Conservation (phyloP, 2,113 vertebrate species). For the Diadophis punctatus region DNA sequence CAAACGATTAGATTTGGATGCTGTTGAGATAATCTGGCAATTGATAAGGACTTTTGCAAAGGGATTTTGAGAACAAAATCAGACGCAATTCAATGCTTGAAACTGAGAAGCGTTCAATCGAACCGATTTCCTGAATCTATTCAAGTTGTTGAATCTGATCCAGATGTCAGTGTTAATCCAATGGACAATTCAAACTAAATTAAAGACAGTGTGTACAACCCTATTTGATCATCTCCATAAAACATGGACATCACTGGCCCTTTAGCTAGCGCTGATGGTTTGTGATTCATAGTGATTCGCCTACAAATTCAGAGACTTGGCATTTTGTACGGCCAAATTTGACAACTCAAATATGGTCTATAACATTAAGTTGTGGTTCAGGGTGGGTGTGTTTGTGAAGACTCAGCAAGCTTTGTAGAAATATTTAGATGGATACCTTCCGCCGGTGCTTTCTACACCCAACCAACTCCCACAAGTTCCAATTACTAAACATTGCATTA, state of each 20-base stretch:
- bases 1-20: not conserved
- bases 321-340: no score
- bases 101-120: not conserved
- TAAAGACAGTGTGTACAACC: not conserved
- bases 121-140: not conserved
- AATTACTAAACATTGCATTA: not conserved
- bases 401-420: not conserved
- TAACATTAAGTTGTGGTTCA: not conserved
- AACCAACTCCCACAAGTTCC: not conserved
- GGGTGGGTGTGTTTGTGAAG: not conserved
- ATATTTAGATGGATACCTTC: not conserved
- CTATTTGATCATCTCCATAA: not conserved
- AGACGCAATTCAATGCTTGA: not conserved
- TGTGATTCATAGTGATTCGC: not conserved
- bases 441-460: not conserved
- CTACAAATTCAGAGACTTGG: not conserved
- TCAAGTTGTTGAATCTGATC: not conserved
- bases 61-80: not conserved
- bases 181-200: not conserved
- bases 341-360: not conserved
- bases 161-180: not conserved
- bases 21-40: not conserved
- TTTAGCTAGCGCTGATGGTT: not conserved
- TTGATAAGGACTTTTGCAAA: not conserved
- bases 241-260: not conserved